Percentiles rank a stretch among this genome's conserved stretches.
Evolutionary conservation across 2,113 vertebrate species (phyloP).

Genomic region (Falco punctatus): DNA sequence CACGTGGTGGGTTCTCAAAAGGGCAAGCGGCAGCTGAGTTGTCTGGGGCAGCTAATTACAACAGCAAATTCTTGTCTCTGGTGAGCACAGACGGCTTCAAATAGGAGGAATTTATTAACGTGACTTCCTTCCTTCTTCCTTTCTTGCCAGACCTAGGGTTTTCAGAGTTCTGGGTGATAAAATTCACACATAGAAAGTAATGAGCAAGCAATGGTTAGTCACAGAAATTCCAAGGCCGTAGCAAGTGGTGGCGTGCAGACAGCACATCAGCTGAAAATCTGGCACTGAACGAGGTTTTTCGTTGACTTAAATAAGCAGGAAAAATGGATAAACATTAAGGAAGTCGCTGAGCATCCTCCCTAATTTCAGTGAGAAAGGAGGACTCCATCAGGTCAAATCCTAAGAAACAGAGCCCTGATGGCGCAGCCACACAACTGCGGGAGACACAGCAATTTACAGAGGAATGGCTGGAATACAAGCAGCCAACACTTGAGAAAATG

Average conservation of each 20-base stretch:
- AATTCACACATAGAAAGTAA: neutral
- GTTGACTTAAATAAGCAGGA: neutral
- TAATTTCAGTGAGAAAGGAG: neutral
- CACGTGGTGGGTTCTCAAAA: neutral
- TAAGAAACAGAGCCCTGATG: accelerated
- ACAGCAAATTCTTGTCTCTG: neutral
- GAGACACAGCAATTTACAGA: neutral
- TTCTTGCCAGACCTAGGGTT: neutral
- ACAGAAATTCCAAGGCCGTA: neutral
- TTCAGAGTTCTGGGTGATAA: neutral
- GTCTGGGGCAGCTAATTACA: too few relatives aligned
- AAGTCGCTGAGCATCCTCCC: neutral
- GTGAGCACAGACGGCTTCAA: neutral
- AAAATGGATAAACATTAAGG: neutral
- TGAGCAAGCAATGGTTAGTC: neutral
- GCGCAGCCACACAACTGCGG: accelerated
- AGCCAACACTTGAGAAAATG: neutral
- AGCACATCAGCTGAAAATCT: neutral
- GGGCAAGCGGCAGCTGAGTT: neutral
- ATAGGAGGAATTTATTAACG: neutral
- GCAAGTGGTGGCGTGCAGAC: neutral
- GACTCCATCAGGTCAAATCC: neutral
- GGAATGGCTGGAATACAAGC: neutral
- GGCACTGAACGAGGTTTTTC: neutral
- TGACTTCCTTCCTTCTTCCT: neutral